Evolutionary conservation across 2,888 invertebrate species (phyloP).

Genomic region (Andrena praecox): DNA sequence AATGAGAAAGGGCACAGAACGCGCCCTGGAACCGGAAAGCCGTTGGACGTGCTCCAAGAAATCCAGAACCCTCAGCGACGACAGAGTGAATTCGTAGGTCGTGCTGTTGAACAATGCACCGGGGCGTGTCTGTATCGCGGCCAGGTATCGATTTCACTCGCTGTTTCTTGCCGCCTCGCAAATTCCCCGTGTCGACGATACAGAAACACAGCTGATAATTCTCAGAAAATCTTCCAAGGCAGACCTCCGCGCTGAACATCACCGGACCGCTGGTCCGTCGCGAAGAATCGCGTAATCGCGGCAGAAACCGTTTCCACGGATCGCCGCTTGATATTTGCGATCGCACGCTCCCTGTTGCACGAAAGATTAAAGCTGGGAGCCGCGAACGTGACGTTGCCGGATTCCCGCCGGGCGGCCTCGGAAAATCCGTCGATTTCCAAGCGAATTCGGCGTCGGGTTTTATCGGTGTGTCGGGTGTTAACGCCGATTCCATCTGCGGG

Average conservation of each 20-base stretch:
- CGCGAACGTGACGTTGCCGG: slow-evolving; percentile 28
- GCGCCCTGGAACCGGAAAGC: slow-evolving; percentile 44
- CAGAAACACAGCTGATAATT: no score
- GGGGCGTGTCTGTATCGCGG: neutral
- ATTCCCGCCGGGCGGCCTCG: slow-evolving; percentile 1
- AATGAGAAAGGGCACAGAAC: neutral
- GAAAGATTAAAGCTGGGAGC: slow-evolving; percentile 36
- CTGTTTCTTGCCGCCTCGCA: no score
- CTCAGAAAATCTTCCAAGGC: no score
- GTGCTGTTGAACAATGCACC: slow-evolving; percentile 14
- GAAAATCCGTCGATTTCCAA: slow-evolving; percentile 27
- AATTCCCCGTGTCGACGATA: no score
- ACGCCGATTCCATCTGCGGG: neutral
- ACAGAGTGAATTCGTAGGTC: slow-evolving; percentile 30
- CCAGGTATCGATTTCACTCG: slow-evolving; percentile 2
- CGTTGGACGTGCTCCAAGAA: slow-evolving; percentile 61
- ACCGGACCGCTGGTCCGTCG: neutral
- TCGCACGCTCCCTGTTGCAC: slow-evolving; percentile 3
- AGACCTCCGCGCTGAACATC: no score
- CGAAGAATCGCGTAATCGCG: neutral
- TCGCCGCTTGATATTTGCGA: neutral
- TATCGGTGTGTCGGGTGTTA: neutral
- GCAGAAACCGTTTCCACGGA: neutral
- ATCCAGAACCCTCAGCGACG: slow-evolving; percentile 49
- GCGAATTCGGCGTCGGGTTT: neutral